Percentiles rank a stretch among this genome's conserved stretches.
Evolutionary conservation across 2,113 vertebrate genomes (phyloP).

Genomic region (Ameiurus melas): DNA sequence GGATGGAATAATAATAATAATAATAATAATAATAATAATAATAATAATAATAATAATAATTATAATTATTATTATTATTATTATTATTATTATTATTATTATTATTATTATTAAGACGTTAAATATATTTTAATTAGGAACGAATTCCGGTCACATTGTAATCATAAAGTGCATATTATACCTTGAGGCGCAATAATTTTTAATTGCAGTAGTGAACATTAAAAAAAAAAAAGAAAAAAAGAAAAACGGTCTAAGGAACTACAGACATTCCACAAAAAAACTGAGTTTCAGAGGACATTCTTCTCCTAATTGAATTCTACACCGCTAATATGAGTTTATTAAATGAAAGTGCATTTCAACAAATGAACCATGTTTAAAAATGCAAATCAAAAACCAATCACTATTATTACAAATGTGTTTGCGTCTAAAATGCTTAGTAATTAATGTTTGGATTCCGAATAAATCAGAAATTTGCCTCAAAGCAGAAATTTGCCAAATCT

Average conservation of each 20-base stretch:
- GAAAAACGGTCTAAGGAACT: too few relatives aligned
- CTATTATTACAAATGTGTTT: not conserved
- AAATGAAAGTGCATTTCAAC: constrained; percentile 32
- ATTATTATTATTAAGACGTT: not conserved
- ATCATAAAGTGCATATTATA: not conserved
- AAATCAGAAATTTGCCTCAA: not conserved
- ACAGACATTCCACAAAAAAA: not conserved
- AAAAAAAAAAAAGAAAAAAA: not conserved
- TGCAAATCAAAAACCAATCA: not conserved
- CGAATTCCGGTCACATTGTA: not conserved
- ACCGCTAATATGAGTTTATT: constrained; percentile 22
- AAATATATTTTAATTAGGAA: not conserved
- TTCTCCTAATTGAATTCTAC: constrained; percentile 32
- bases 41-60: not conserved
- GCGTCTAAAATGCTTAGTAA: not conserved
- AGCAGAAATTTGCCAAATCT: not conserved
- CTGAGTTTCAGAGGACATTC: constrained; percentile 21
- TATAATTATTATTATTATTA: not conserved
- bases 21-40: not conserved
- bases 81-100: not conserved
- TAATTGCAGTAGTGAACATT: not conserved
- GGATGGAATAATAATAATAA: not conserved
- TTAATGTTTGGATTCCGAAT: not conserved
- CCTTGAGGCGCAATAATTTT: not conserved
- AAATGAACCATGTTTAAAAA: constrained; percentile 1